A percentile compares a stretch with the other conserved stretches of the same genome.
Evolutionary conservation across 2,888 invertebrate genomes (phyloP).

Genomic region (Drosophila neotestacea): DNA sequence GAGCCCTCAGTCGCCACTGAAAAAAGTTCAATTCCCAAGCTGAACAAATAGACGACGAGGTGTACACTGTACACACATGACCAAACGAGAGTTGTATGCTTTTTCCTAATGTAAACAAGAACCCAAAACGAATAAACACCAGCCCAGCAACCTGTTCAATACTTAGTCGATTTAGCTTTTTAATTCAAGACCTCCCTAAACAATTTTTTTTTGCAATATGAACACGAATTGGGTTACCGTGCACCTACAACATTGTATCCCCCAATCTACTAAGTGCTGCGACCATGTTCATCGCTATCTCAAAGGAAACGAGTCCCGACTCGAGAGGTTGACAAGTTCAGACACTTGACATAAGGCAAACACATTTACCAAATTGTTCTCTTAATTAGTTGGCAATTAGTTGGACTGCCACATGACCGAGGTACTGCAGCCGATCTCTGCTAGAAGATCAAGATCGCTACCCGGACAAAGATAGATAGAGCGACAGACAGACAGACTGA

Average conservation of each 20-base stretch:
- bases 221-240: background rate
- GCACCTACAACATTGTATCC: slow-evolving; percentile 3
- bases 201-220: background rate
- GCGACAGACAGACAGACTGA: background rate
- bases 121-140: slow-evolving; percentile 53
- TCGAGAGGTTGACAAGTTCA: slow-evolving; percentile 30
- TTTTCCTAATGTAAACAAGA: slow-evolving; percentile 54
- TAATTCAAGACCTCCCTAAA: slow-evolving; percentile 6
- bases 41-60: slow-evolving; percentile 62
- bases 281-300: slow-evolving; percentile 46
- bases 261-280: slow-evolving; percentile 52
- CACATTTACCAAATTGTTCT: slow-evolving; percentile 62
- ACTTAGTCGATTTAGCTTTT: slow-evolving; percentile 1
- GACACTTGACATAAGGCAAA: slow-evolving; percentile 44
- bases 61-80: slow-evolving; percentile 57
- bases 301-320: slow-evolving; percentile 27
- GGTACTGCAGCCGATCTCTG: slow-evolving; percentile 8
- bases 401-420: slow-evolving; percentile 9
- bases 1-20: slow-evolving; percentile 9
- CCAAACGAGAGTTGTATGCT: slow-evolving; percentile 56
- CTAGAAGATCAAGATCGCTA: slow-evolving; percentile 33
- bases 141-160: slow-evolving; percentile 15
- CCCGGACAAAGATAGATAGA: background rate
- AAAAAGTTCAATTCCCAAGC: slow-evolving; percentile 63
- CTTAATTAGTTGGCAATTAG: slow-evolving; percentile 58